These are phyloP conservation scores for Amiota communis DNA, from an alignment of 2,888 invertebrate genomes.

Conservation along the genomic window DNA sequence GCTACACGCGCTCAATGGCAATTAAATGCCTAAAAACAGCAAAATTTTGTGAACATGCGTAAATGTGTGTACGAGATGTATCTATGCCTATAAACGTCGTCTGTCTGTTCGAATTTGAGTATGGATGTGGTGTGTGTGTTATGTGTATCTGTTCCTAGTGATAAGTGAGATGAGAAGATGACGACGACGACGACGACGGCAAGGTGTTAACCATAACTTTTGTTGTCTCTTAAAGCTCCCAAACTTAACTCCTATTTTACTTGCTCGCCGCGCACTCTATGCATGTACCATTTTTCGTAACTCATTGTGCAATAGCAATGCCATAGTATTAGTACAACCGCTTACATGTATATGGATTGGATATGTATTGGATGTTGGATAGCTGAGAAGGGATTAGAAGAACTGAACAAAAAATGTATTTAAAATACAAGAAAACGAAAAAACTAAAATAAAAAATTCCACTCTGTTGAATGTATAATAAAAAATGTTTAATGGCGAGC, in stretches of 20 bases:
- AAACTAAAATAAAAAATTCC: conserved; percentile 46
- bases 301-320: conserved; percentile 31
- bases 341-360: conserved; percentile 14
- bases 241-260: conserved; percentile 11
- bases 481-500: conserved; percentile 57
- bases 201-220: conserved; percentile 33
- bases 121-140: neutral
- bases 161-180: conserved; percentile 6
- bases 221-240: neutral
- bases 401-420: conserved; percentile 31
- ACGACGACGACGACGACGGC: neutral
- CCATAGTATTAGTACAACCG: conserved; percentile 47
- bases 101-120: neutral
- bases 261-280: neutral
- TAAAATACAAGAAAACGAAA: conserved; percentile 12
- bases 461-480: conserved; percentile 56
- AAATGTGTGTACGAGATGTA: neutral
- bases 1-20: neutral
- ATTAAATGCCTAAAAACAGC: conserved; percentile 20
- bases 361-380: conserved; percentile 12
- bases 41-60: neutral
- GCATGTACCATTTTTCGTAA: conserved; percentile 17
- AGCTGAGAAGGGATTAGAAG: conserved; percentile 13
- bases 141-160: conserved; percentile 14
- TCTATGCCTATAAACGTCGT: conserved; percentile 1